Base-by-base conservation (phyloP, 2,888 invertebrate species). In the Drosophila demipolita region DNA sequence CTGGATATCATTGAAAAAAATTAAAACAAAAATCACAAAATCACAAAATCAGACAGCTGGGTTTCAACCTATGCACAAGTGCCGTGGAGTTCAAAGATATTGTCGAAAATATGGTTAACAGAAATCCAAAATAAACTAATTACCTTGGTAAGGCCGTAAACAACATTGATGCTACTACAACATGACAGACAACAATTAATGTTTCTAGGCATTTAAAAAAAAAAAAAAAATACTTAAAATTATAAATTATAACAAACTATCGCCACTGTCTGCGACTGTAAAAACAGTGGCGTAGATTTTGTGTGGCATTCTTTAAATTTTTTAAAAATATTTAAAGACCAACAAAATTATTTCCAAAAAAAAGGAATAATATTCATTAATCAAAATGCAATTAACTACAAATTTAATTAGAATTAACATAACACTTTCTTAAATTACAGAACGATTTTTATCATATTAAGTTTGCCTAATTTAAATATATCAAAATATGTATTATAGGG, bases 61-160 rank as follows among this genome's bases (percentile, higher is more conserved):
- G 64, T 38, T 63, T 63, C 52, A 59, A 62, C 70, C 64, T 65
- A 69, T 58, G 17, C 29, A 58, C 62, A 49, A 84, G 80, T 76
- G 81, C 76, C 73, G 82, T 74, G 63, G 79, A 71, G 87, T 90
- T 87, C 87, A 87, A 87, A 87, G 83, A 84, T 84, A 60, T 76
- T 68, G 70, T 61, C 78, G 57, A 69, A 68, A 67, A 75, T 64
- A 63, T 61, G 57, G 33, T 66, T 48, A 65, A 42, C 66, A 52
- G 45, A 72, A 69, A 73, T 48, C 64, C 75, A 74, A 80, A 73
- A 72, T 52, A 75, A 78, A 73, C 77, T 75, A 78, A 81, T 83
- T 78, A 84, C 90, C 87, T 90, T 88, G 89, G 73, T 64, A 60
- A 64, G 55, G 62, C 57, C 62, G 61, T 69, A 67, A 78, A 62